These are phyloP conservation scores for Collichthys lucidus DNA, from an alignment of 2,113 vertebrate genomes.

Conservation along the genomic window DNA sequence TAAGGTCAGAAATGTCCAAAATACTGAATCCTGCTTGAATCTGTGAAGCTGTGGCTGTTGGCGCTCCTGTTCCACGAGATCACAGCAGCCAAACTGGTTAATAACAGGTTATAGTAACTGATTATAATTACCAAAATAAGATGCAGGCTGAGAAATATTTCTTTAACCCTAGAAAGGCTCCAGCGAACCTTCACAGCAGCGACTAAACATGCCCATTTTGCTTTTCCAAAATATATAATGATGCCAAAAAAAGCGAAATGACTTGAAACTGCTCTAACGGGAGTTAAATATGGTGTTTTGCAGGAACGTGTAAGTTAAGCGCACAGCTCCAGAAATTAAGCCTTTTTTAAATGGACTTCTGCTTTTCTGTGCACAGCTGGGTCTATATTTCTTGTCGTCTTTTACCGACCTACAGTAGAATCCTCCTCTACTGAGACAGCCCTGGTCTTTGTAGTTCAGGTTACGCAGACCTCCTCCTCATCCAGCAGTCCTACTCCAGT, in stretches of 20 bases:
- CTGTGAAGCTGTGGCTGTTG: not conserved
- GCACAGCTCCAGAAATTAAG: not conserved
- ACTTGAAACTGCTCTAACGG: not conserved
- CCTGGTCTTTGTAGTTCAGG: not conserved
- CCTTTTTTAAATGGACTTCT: not conserved
- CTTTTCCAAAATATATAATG: not conserved
- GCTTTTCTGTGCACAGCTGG: not conserved
- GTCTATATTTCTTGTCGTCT: not conserved
- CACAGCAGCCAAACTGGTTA: not conserved
- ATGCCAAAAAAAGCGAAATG: not conserved
- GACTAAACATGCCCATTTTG: not conserved
- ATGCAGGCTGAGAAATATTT: not conserved
- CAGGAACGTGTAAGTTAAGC: no score
- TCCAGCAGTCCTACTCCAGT: conserved; percentile 34
- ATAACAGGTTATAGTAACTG: not conserved
- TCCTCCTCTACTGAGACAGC: conserved; percentile 24
- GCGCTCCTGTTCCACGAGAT: not conserved
- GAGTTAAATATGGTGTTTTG: not conserved
- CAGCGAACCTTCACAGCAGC: not conserved
- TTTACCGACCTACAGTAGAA: not conserved
- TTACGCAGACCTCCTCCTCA: conserved; percentile 12
- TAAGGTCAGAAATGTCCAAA: not conserved
- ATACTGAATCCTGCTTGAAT: not conserved
- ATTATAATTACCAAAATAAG: not conserved
- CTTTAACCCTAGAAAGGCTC: not conserved